Base-by-base conservation (phyloP, 1,140 invertebrate species). In the Apis cerana region DNA sequence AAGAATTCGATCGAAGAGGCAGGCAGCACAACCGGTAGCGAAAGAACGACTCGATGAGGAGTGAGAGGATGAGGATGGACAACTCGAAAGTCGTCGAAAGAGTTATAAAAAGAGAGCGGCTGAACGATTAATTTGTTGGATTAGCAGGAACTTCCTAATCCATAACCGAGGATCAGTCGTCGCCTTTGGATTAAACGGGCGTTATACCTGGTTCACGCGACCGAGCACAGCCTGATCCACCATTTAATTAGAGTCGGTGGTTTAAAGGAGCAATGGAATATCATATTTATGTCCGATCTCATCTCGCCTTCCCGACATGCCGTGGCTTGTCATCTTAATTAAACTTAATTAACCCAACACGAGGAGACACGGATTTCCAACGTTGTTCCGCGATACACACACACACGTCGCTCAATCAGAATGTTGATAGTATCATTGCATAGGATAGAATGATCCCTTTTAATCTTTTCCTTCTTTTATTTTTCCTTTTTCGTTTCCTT, bases 81-180 rank as follows among this genome's bases (percentile, higher is more conserved):
- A 58, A 64, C 17, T 50, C 17, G 43, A 67, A 48, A 82, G 62
- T 52, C 58, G 75, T 83, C 77, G 64, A 67, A 27, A n/a, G 17
- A 27, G 59, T 5, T 43, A 80, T 65, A 80, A 82, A 84, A 87
- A 64, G 69, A 75, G 59, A 62, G 71, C 17, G 33, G 33, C 43
- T 33, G 54, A 71, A 23, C 62, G 56, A 88, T 68, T 81, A 89
- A 90, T 89, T 89, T 88, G 87, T 84, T 80, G 84, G 86, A 88
- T 89, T 83, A 85, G 64, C 82, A 59, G 80, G 70, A 81, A 80
- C 68, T 61, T 56, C 81, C 72, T 89, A 85, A 88, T 90, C 81
- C 84, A 61, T 56, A 81, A 86, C 79, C 78, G 52, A 1, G 83
- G 85, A 89, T 87, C 82, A 76, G 80, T 71, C 82, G 67, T 87